Evolutionary conservation across 2,888 invertebrate species (phyloP).

Genomic region (Protonemura montana): DNA sequence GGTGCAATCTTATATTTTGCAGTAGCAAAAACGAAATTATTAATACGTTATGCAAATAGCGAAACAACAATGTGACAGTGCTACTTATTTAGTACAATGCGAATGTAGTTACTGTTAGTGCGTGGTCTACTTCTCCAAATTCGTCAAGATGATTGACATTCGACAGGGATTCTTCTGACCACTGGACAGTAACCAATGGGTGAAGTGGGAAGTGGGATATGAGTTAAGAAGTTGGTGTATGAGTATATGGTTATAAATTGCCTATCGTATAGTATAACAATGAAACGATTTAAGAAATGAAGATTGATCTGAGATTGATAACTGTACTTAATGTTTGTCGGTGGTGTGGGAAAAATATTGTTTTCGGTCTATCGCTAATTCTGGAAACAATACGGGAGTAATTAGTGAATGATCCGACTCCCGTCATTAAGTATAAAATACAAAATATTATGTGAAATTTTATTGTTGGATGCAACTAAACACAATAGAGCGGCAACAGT

Average conservation of each 20-base stretch:
- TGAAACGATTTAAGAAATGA: background rate
- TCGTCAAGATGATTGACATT: background rate
- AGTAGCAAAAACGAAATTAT: background rate
- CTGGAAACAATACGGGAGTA: conserved; percentile 1
- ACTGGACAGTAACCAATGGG: background rate
- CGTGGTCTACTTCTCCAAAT: background rate
- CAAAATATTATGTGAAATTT: background rate
- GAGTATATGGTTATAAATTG: background rate
- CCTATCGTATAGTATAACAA: background rate
- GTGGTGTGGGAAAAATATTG: background rate
- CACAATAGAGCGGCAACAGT: background rate
- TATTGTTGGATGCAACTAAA: background rate
- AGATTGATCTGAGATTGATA: conserved; percentile 30
- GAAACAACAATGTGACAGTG: background rate
- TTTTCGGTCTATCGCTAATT: background rate
- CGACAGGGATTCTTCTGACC: background rate
- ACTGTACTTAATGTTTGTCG: conserved; percentile 17
- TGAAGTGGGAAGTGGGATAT: background rate
- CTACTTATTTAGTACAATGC: background rate
- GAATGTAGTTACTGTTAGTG: background rate
- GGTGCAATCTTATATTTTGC: background rate
- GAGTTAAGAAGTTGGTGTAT: background rate
- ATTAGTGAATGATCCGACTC: conserved; percentile 8
- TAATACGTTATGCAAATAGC: background rate
- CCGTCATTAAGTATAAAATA: conserved; percentile 10